Percentiles rank a stretch among this genome's conserved stretches.
Evolutionary conservation across 1,140 invertebrate genomes (phyloP).

Genomic region (Paraescarpia echinospica): DNA sequence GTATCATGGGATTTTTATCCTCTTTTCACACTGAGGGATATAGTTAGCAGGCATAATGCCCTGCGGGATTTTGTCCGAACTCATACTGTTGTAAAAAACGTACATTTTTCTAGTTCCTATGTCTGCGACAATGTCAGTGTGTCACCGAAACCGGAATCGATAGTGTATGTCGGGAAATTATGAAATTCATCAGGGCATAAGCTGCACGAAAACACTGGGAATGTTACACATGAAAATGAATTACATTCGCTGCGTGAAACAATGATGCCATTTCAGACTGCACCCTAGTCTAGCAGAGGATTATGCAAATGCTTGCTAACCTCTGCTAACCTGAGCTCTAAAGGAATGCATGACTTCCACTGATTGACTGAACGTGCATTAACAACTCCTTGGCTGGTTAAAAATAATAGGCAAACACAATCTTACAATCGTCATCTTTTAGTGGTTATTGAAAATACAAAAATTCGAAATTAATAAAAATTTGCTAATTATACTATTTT

Average conservation of each 20-base stretch:
- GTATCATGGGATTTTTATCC: too few relatives aligned
- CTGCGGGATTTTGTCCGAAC: too few relatives aligned
- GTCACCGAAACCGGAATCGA: background rate
- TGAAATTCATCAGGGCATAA: background rate
- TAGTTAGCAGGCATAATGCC: too few relatives aligned
- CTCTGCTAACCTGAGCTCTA: background rate
- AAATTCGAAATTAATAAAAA: too few relatives aligned
- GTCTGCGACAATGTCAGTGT: too few relatives aligned
- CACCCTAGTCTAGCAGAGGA: background rate
- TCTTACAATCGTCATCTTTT: too few relatives aligned
- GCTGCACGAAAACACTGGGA: background rate
- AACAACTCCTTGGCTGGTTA: too few relatives aligned
- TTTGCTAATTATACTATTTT: too few relatives aligned
- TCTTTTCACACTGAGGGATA: too few relatives aligned
- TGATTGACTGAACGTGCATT: too few relatives aligned
- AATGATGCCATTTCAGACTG: background rate
- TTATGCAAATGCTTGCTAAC: background rate
- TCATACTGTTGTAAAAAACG: background rate
- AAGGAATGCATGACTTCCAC: too few relatives aligned
- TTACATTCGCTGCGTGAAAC: background rate
- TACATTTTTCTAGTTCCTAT: background rate
- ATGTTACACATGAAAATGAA: background rate
- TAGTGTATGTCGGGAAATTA: background rate
- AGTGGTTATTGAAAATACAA: too few relatives aligned
- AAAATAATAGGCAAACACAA: background rate